Conservation (phyloP, 1,140 invertebrate genomes). For the Choristoneura fumiferana region DNA sequence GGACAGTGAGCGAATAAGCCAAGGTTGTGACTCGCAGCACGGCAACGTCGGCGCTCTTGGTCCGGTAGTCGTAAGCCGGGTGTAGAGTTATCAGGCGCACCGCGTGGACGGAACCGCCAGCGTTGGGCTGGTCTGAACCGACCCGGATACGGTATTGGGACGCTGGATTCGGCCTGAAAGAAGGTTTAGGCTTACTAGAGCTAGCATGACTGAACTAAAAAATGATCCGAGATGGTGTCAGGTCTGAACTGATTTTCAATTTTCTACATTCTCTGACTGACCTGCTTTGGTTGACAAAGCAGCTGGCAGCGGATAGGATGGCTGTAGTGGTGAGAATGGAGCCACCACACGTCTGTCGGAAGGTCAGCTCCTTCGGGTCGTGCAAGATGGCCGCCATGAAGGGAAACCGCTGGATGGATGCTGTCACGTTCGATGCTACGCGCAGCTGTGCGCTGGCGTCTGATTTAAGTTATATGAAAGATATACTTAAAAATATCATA, state of each 20-base stretch:
- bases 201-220: too few relatives aligned
- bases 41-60: not conserved
- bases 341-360: constrained; percentile 45
- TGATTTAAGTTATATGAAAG: too few relatives aligned
- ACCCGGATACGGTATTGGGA: not conserved
- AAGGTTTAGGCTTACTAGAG: too few relatives aligned
- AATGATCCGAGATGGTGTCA: too few relatives aligned
- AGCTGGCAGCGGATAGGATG: constrained; percentile 52
- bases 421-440: not conserved
- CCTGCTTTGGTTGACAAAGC: constrained; percentile 41
- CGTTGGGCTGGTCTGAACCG: not conserved
- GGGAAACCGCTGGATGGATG: constrained; percentile 37
- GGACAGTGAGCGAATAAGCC: not conserved
- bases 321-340: constrained; percentile 43
- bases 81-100: not conserved
- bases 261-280: too few relatives aligned
- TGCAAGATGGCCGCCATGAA: constrained; percentile 42
- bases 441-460: not conserved
- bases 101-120: not conserved
- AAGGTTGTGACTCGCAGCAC: not conserved
- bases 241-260: too few relatives aligned
- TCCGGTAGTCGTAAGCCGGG: not conserved
- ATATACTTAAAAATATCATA: too few relatives aligned
- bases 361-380: constrained; percentile 25
- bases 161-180: constrained; percentile 9